Conservation (phyloP, 2,888 invertebrate species). For the Tetragonula carbonaria region DNA sequence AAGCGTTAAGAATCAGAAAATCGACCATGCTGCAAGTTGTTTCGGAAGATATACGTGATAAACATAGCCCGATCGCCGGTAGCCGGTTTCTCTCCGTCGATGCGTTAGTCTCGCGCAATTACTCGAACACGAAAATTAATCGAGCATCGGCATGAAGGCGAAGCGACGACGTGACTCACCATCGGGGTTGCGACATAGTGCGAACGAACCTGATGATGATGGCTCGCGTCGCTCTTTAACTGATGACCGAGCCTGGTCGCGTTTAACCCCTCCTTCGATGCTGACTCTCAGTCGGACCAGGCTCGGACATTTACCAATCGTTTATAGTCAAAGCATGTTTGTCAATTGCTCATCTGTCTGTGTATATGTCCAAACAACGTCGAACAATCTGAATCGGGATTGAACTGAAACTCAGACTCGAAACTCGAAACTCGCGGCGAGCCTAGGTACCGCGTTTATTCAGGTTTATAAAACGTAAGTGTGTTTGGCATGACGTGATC, state of each 20-base stretch:
- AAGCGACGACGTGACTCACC: slow-evolving; percentile 22
- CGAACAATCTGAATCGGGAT: neutral
- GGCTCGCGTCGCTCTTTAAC: neutral
- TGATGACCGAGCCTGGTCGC: slow-evolving; percentile 18
- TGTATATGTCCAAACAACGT: neutral
- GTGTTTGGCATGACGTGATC: too few relatives aligned
- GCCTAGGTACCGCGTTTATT: neutral
- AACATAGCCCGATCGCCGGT: neutral
- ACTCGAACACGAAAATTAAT: slow-evolving; percentile 13
- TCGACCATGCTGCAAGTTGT: too few relatives aligned
- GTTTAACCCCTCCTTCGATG: slow-evolving; percentile 40
- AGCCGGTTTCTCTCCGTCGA: neutral
- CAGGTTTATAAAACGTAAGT: too few relatives aligned
- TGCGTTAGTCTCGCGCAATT: slow-evolving; percentile 20
- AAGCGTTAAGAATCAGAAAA: too few relatives aligned
- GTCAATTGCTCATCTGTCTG: slow-evolving; percentile 1
- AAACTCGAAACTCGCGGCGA: neutral
- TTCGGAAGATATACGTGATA: neutral
- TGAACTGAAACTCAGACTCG: neutral
- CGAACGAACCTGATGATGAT: neutral
- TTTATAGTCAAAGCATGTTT: slow-evolving; percentile 36
- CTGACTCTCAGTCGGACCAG: neutral
- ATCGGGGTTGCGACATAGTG: neutral
- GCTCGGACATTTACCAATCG: neutral
- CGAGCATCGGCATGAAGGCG: slow-evolving; percentile 13